Evolutionary conservation across 1,140 invertebrate genomes (phyloP), one percentile per base, ranked within the genome.

Genomic region (Mactra quadrangularis): DNA sequence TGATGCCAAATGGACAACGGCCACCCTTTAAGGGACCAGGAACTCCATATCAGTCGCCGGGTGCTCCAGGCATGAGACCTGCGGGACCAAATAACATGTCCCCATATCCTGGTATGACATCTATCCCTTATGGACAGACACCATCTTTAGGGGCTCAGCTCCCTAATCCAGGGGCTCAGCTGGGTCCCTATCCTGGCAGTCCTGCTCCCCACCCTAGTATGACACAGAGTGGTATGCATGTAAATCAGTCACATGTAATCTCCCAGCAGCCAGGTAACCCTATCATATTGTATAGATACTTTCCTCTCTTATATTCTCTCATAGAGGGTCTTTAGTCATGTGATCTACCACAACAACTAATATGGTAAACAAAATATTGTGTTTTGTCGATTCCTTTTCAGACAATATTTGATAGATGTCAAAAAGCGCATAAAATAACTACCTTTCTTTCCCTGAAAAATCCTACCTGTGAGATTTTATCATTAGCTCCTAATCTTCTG

Each of bases 121-220:
- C 85, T 71, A 78, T 75, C 33, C 52, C 60, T 9, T 83, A 64
- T 70, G 68, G 72, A 59, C 62, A 74, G 66, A 71, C 68, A 60
- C 71, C 75, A n/a, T 25, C 76, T 41, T 27, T 45, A 33, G 64
- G 45, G 72, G 71, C 71, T 45, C 70, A 41, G 41, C 50, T 75
- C 17, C 41, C 60, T 33, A 72, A 83, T 17, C 72, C 60, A 3
- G 31, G 62, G 41, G 45, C 72, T 60, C 72, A 75, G 53, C 45
- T 77, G 64, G 76, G 76, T 9, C 35, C 76, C 6, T 55, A 38
- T 45, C 76, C 76, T 29, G 60, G 75, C 29, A 53, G 53, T 35
- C 75, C 75, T 22, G 60, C 45, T 35, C 60, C 84, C 22, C 77
- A 78, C 53, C 74, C 78, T 29, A 77, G 82, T 74, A 84, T 86